Conservation (phyloP, 2,888 invertebrate genomes). For the Schizaphis graminum region DNA sequence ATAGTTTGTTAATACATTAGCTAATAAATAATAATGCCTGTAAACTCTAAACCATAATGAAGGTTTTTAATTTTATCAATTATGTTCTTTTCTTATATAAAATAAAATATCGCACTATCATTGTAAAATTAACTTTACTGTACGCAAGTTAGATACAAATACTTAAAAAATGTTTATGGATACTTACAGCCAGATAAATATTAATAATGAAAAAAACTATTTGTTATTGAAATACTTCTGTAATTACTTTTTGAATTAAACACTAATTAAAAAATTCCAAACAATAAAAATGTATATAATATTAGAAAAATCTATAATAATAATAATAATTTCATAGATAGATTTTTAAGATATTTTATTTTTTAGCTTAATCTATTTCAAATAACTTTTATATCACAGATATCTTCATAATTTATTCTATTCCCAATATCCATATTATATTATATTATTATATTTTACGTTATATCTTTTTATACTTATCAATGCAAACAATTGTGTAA, state of each 20-base stretch:
- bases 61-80: not conserved
- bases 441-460: not conserved
- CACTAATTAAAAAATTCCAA: not conserved
- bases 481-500: not conserved
- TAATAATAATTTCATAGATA: not conserved
- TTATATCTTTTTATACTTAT: not conserved
- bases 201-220: not conserved
- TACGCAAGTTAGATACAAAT: not conserved
- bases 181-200: not conserved
- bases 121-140: not conserved
- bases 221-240: not conserved
- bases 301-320: not conserved
- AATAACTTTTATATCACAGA: not conserved
- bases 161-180: not conserved
- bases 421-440: not conserved
- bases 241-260: not conserved
- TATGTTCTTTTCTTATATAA: not conserved
- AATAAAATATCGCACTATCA: not conserved
- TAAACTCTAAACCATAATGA: not conserved
- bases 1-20: not conserved
- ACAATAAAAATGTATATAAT: not conserved
- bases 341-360: not conserved
- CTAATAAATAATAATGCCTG: not conserved
- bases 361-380: not conserved
- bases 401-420: not conserved